These are phyloP conservation scores for Hydractinia symbiolongicarpus DNA, from an alignment of 30 jellyfish, hydroid and myxozoan genomes.

Conservation along the genomic window DNA sequence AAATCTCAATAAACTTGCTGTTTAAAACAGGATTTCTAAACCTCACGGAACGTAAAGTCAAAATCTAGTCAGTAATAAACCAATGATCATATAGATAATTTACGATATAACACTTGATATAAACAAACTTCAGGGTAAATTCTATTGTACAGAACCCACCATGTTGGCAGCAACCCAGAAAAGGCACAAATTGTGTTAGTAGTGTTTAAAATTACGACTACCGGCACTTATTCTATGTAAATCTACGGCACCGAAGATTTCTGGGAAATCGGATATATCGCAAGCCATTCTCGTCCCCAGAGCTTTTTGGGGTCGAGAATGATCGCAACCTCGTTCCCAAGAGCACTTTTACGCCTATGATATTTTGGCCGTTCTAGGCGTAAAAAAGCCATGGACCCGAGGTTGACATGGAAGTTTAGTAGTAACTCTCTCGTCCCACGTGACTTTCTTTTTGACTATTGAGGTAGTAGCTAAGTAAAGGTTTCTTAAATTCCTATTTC, in stretches of 20 bases:
- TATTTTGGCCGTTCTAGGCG: not conserved
- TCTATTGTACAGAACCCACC: conserved; percentile 53
- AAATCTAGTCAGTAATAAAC: not conserved
- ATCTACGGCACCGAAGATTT: not conserved
- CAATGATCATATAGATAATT: not conserved
- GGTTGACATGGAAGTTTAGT: too few relatives aligned
- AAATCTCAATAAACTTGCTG: not conserved
- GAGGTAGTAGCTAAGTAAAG: too few relatives aligned
- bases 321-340: not conserved
- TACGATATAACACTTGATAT: not conserved
- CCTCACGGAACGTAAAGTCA: not conserved
- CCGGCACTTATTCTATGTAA: not conserved
- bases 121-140: not conserved
- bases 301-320: too few relatives aligned
- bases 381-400: not conserved
- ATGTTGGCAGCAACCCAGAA: conserved; percentile 62
- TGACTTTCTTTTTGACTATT: too few relatives aligned
- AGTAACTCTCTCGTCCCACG: too few relatives aligned
- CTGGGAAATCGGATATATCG: not conserved
- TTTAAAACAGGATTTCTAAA: not conserved
- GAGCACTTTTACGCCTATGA: not conserved
- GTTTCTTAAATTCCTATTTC: too few relatives aligned
- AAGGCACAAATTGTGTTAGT: not conserved
- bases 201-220: not conserved
- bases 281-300: too few relatives aligned